Evolutionary conservation across 2,113 vertebrate genomes (phyloP).

Genomic region (Drymodes brunneopygia): DNA sequence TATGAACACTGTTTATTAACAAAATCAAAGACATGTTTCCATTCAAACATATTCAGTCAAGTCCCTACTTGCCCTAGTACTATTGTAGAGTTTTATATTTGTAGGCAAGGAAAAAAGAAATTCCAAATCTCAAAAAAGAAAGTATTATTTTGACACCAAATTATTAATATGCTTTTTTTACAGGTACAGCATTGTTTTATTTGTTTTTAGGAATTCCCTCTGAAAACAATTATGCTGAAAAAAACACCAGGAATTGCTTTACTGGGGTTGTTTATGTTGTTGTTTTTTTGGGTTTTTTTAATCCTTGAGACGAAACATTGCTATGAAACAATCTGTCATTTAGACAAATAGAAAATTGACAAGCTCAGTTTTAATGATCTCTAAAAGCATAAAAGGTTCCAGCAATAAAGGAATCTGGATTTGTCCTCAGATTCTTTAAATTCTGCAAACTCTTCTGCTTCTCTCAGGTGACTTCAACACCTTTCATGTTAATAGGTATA

Average conservation of each 20-base stretch:
- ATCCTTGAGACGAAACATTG: background rate
- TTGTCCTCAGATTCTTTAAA: background rate
- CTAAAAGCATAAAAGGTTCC: background rate
- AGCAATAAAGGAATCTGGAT: background rate
- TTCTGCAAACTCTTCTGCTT: background rate
- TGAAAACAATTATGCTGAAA: background rate
- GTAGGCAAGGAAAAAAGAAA: background rate
- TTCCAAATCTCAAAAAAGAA: background rate
- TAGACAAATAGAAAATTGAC: background rate
- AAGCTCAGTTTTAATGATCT: background rate
- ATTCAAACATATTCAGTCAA: background rate
- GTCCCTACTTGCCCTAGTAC: background rate
- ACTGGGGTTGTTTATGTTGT: no score
- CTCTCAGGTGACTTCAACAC: background rate
- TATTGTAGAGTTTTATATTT: background rate
- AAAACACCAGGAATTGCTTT: background rate
- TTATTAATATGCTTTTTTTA: background rate
- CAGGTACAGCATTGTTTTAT: background rate
- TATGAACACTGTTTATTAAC: background rate
- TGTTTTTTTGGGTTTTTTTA: background rate
- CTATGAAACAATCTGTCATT: background rate
- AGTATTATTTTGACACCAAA: background rate
- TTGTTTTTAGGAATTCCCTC: background rate
- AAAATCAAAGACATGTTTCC: background rate
- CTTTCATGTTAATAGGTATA: background rate